These are phyloP conservation scores for Xenopus borealis DNA, from an alignment of 2,113 vertebrate genomes.

Conservation along the genomic window DNA sequence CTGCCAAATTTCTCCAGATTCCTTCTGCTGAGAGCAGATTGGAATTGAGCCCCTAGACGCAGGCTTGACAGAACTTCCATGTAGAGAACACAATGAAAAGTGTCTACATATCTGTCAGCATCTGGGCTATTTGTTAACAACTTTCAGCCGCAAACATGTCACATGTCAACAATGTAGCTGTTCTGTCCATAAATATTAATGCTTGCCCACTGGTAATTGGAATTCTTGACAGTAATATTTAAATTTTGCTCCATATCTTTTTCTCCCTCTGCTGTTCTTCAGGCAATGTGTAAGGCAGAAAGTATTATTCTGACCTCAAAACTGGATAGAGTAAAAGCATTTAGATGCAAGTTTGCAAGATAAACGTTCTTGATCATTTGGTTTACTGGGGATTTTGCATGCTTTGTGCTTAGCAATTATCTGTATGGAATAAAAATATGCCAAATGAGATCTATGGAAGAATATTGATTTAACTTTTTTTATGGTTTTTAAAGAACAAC, in stretches of 20 bases:
- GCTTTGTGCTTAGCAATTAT: too few species aligned
- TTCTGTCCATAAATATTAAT: slow-evolving; percentile 29
- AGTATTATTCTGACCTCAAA: too few species aligned
- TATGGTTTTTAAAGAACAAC: too few species aligned
- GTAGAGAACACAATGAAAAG: slow-evolving; percentile 30
- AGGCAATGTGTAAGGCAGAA: too few species aligned
- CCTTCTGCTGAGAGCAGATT: slow-evolving; percentile 26
- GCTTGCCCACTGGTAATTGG: slow-evolving; percentile 11
- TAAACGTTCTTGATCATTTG: too few species aligned
- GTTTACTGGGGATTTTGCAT: too few species aligned
- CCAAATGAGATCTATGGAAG: too few species aligned
- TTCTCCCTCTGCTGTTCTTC: too few species aligned
- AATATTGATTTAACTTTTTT: too few species aligned
- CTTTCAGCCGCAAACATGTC: slow-evolving; percentile 17
- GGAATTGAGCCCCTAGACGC: slow-evolving; percentile 24
- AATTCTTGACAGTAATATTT: slow-evolving; percentile 13
- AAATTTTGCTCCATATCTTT: slow-evolving; percentile 2
- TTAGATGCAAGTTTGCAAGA: too few species aligned
- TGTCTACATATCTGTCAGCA: slow-evolving; percentile 16
- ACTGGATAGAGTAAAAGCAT: too few species aligned
- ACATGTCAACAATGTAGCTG: slow-evolving; percentile 20
- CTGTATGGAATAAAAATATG: too few species aligned
- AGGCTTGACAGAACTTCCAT: slow-evolving; percentile 34
- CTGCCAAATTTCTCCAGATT: slow-evolving; percentile 26
- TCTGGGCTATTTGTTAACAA: slow-evolving; percentile 41